These are phyloP conservation scores for Grus americana DNA, from an alignment of 2,113 vertebrate genomes.

Conservation along the genomic window DNA sequence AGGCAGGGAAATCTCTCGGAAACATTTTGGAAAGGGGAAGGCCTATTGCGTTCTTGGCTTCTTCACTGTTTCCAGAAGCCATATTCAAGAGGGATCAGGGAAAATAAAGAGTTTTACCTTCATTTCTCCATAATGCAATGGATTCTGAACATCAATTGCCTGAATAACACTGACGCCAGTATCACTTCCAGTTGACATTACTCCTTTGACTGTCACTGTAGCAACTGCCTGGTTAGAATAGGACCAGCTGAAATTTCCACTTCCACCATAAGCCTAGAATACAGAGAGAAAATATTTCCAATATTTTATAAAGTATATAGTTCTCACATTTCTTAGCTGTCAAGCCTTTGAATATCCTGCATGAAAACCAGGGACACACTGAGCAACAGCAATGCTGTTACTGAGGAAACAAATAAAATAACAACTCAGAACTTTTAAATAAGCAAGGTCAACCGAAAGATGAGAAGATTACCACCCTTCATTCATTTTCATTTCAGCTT, in stretches of 20 bases:
- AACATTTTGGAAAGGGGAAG: not conserved
- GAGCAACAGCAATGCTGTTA: not conserved
- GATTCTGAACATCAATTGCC: conserved; percentile 88
- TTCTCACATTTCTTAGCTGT: not conserved
- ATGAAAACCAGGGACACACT: not conserved
- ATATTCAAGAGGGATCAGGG: not conserved
- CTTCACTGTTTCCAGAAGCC: not conserved
- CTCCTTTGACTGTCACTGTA: conserved; percentile 89
- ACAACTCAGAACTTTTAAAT: not conserved
- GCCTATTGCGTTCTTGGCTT: not conserved
- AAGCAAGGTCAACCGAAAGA: not conserved
- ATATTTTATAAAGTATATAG: not conserved
- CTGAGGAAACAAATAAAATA: not conserved
- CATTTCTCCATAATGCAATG: conserved; percentile 89
- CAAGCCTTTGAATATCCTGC: not conserved
- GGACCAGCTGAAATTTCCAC: conserved; percentile 96
- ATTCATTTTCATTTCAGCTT: not conserved
- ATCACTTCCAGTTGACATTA: conserved; percentile 89
- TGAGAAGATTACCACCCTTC: not conserved
- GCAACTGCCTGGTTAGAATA: conserved; percentile 85
- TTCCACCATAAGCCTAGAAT: conserved; percentile 86
- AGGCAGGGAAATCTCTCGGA: not conserved
- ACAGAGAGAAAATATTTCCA: not conserved
- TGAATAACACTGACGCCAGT: conserved; percentile 85
- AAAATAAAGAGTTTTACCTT: conserved; percentile 74